Conservation (phyloP, 2,888 invertebrate genomes). For the Heliconius cydno region DNA sequence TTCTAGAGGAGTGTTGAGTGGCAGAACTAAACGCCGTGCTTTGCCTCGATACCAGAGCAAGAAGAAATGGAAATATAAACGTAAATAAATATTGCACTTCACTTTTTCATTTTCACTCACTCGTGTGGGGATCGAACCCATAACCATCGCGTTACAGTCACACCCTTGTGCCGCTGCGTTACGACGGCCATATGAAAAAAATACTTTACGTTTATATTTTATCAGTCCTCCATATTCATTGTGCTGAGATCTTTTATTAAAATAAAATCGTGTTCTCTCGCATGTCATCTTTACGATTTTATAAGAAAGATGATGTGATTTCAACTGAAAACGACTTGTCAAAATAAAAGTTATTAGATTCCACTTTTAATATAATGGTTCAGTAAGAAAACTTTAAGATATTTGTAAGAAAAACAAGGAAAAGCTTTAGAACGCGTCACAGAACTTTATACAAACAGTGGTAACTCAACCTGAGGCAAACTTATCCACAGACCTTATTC, state of each 20-base stretch:
- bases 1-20: too few relatives aligned
- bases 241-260: not conserved
- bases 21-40: too few relatives aligned
- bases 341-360: constrained; percentile 7
- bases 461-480: constrained; percentile 22
- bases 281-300: not conserved
- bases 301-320: not conserved
- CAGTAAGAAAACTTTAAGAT: constrained; percentile 4
- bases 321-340: not conserved
- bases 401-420: constrained; percentile 11
- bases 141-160: too few relatives aligned
- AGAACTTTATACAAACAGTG: constrained; percentile 28
- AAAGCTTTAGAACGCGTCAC: constrained; percentile 11
- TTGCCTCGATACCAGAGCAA: too few relatives aligned
- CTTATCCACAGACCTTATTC: constrained; percentile 27
- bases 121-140: too few relatives aligned
- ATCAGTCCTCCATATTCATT: not conserved
- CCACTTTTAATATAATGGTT: not conserved
- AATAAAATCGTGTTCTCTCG: not conserved
- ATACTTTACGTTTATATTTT: not conserved
- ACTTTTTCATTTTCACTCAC: too few relatives aligned
- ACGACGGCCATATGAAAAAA: not conserved
- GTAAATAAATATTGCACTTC: too few relatives aligned
- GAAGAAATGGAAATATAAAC: too few relatives aligned
- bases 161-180: too few relatives aligned